Base-by-base conservation (phyloP, 2,113 vertebrate genomes). In the Colius striatus region DNA sequence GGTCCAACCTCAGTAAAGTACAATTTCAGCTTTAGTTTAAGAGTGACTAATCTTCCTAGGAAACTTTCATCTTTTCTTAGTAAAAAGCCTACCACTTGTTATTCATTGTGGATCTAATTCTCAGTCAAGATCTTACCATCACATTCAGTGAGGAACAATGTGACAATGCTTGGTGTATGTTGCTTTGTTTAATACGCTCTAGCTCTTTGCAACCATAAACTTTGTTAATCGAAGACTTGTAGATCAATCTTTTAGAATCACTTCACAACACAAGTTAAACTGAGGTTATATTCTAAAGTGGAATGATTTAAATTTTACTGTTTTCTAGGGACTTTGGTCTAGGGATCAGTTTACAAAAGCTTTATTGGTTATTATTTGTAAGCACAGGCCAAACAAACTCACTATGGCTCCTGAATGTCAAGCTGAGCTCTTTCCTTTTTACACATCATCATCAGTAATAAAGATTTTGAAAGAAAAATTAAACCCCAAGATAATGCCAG, bases 391-490 rank as follows among this genome's bases (percentile, higher is more conserved):
- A 93, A 89, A 89, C n/a, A 77, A 86, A 84, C 43, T 57, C 77
- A 53, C 5, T 13, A 34, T 2, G 3, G 16, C 29, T 71, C 89
- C 78, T 68, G 32, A 90, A 94, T 86, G 25, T 18, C 60, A 92
- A 47, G 38, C 23, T 88, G 55, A 83, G 63, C 13, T 89, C 34
- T 71, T 86, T 87, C 29, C 21, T 88, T 88, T 95, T 95, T 38
- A 89, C 79, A 93, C 68, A 71, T 57, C 75, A 83, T 76, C 91
- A 91, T 13, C 8, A 32, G 34, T 87, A 85, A 82, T 77, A 91
- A 90, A 82, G 47, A 77, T 48, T 94, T 32, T 27, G 11, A 74
- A 88, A 34, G 63, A 16, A 85, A 95, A 85, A 93, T 85, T 91
- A 91, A 88, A 76, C 29, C 48, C 32, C 26, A 63, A 71, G 60